Evolutionary conservation across 1,140 invertebrate genomes (phyloP).

Genomic region (Anagrus nilaparvatae): DNA sequence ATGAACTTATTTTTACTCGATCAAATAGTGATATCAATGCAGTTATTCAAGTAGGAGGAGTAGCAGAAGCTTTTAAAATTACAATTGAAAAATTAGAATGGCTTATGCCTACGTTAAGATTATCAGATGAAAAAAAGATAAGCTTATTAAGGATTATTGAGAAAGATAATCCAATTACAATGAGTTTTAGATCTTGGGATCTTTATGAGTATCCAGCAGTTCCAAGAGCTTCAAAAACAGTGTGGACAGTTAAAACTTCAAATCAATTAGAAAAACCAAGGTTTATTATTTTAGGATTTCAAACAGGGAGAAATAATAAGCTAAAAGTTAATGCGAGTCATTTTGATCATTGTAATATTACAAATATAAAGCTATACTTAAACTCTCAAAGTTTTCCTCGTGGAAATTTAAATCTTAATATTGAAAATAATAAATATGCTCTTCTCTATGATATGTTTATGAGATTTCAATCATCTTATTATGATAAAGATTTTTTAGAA

Average conservation of each 20-base stretch:
- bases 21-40: conserved; percentile 23
- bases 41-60: too few species aligned
- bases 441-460: conserved; percentile 1
- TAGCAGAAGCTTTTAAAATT: conserved; percentile 15
- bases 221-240: conserved; percentile 18
- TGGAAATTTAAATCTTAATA: conserved; percentile 6
- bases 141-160: too few species aligned
- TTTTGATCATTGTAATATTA: conserved; percentile 20
- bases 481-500: background rate
- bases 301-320: conserved; percentile 17
- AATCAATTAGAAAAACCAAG: conserved; percentile 17
- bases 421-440: conserved; percentile 2
- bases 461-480: background rate
- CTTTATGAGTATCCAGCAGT: conserved; percentile 29
- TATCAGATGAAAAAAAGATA: too few species aligned
- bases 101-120: conserved; percentile 14
- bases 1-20: conserved; percentile 35
- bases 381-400: conserved; percentile 9
- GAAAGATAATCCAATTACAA: conserved; percentile 18
- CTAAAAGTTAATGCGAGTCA: conserved; percentile 1
- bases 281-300: conserved; percentile 19
- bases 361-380: conserved; percentile 9
- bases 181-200: conserved; percentile 28
- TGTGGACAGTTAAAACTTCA: conserved; percentile 17
- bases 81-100: conserved; percentile 15